A percentile compares a stretch with the other conserved stretches of the same genome.
Evolutionary conservation across 2,888 invertebrate species (phyloP).

Genomic region (Nyleta sp.): DNA sequence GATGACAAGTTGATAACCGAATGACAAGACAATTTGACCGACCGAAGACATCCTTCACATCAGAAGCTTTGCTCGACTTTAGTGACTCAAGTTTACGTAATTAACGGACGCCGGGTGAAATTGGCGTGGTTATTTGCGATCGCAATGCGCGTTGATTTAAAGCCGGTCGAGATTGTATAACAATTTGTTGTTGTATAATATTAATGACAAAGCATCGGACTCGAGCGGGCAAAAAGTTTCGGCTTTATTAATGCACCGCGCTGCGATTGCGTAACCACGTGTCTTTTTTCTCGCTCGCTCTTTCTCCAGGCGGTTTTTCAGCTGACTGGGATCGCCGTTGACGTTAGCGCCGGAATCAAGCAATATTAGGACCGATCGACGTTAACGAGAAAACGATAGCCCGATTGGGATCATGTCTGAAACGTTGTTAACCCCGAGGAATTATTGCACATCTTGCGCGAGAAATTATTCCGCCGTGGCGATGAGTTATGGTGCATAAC

Average conservation of each 20-base stretch:
- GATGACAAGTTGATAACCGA: background rate
- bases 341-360: background rate
- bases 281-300: conserved; percentile 19
- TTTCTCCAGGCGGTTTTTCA: conserved; percentile 12
- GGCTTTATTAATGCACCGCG: conserved; percentile 39
- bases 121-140: conserved; percentile 26
- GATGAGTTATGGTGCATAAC: conserved; percentile 24
- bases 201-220: conserved; percentile 46
- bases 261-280: conserved; percentile 23
- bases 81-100: conserved; percentile 56
- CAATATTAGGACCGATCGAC: conserved; percentile 1
- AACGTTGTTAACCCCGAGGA: conserved; percentile 24
- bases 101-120: conserved; percentile 50
- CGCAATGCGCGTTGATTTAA: conserved; percentile 28
- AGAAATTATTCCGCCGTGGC: conserved; percentile 39
- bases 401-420: too few species aligned
- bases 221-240: conserved; percentile 21
- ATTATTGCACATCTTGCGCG: conserved; percentile 38
- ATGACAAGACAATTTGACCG: conserved; percentile 11
- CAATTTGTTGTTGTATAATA: conserved; percentile 53
- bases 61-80: background rate
- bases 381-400: conserved; percentile 8
- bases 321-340: background rate
- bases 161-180: conserved; percentile 44
- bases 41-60: conserved; percentile 21